Evolutionary conservation across 2,797 vertebrate species (phyloP).

Genomic region (Mormyrops attenuatus): DNA sequence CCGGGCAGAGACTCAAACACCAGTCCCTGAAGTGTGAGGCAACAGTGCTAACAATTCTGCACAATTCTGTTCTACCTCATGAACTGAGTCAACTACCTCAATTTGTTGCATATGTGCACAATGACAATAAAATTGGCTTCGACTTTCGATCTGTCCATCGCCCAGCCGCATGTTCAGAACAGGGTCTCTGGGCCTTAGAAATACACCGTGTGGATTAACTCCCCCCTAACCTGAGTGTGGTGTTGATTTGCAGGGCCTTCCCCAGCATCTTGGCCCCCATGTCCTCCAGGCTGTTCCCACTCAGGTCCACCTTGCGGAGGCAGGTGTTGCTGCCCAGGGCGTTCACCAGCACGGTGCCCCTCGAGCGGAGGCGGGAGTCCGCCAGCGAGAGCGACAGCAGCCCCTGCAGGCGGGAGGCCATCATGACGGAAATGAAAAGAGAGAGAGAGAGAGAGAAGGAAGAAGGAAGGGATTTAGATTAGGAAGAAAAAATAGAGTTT

Average conservation of each 20-base stretch:
- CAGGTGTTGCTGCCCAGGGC: conserved; percentile 83
- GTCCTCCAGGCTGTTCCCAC: conserved; percentile 82
- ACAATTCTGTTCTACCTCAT: background rate
- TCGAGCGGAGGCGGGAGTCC: conserved; percentile 77
- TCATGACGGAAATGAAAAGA: too few relatives aligned
- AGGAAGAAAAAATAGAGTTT: conserved; percentile 7
- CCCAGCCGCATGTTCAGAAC: background rate
- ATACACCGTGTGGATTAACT: background rate
- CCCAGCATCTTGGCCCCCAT: conserved; percentile 86
- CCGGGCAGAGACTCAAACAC: background rate
- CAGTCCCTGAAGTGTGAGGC: background rate
- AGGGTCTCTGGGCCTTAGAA: background rate
- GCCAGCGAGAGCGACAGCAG: conserved; percentile 80
- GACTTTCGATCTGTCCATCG: background rate
- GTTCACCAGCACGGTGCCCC: conserved; percentile 81
- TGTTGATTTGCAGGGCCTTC: conserved; percentile 80
- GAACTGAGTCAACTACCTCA: background rate
- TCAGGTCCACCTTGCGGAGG: conserved; percentile 79
- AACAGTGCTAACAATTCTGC: background rate
- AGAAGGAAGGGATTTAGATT: conserved; percentile 42
- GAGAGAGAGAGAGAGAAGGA: background rate
- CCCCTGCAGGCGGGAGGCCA: conserved; percentile 48
- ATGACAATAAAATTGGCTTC: background rate
- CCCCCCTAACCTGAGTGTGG: conserved; percentile 59
- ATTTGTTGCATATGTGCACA: background rate